phyloP scores from a whole-genome alignment of 2,797 vertebrate genomes.

The Australoheros facetus region DNA sequence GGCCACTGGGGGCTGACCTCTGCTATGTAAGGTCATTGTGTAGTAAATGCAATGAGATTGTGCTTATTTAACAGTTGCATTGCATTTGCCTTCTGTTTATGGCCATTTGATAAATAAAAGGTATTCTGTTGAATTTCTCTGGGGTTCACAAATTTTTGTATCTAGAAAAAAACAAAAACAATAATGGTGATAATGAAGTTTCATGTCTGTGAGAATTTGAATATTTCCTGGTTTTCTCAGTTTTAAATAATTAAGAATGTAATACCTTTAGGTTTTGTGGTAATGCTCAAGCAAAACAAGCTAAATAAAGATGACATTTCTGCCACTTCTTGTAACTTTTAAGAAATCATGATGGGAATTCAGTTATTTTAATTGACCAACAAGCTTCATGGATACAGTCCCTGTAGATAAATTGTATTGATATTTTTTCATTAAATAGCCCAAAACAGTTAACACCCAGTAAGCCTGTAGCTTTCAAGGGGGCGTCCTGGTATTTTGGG shows the following conservation, averaged over 20 bases:
- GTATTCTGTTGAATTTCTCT: background rate
- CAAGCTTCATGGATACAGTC: background rate
- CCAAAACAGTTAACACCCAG: background rate
- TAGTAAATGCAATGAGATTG: background rate
- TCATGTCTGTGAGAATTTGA: background rate
- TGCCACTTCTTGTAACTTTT: background rate
- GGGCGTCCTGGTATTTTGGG: background rate
- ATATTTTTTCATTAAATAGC: background rate
- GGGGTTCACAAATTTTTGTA: background rate
- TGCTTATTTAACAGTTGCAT: background rate
- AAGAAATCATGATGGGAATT: too few species aligned
- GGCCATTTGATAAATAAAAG: background rate
- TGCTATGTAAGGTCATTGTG: background rate
- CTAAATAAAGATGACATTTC: background rate
- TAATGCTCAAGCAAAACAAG: background rate
- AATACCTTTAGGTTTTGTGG: background rate
- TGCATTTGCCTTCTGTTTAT: background rate
- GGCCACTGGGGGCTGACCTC: background rate
- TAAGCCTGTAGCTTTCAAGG: background rate
- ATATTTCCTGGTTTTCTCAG: background rate
- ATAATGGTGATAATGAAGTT: background rate
- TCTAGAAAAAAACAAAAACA: accelerated
- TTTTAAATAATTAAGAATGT: background rate
- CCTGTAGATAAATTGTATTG: background rate
- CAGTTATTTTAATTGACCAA: too few species aligned